These are phyloP conservation scores for Linurgus olivaceus DNA, from an alignment of 2,797 vertebrate species.

Conservation along the genomic window DNA sequence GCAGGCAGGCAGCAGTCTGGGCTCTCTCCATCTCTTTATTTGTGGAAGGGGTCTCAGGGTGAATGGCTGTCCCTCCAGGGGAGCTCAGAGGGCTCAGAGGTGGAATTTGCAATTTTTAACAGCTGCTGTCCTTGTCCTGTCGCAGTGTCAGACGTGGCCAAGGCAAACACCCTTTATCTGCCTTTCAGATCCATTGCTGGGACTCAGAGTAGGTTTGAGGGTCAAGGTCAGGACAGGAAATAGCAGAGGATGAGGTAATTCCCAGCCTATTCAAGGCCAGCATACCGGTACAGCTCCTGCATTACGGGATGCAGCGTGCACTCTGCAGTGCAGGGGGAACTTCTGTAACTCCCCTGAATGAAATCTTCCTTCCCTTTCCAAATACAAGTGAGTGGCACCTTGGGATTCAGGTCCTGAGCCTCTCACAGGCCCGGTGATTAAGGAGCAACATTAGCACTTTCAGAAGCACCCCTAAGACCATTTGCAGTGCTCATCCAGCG, in stretches of 20 bases:
- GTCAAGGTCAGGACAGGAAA: conserved; percentile 66
- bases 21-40: background rate
- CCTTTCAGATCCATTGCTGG: background rate
- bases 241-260: conserved; percentile 64
- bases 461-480: background rate
- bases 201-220: background rate
- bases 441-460: background rate
- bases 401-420: background rate
- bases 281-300: background rate
- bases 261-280: conserved; percentile 15
- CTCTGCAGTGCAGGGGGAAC: background rate
- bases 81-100: background rate
- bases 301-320: background rate
- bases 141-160: background rate
- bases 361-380: background rate
- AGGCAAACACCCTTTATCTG: conserved; percentile 6
- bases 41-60: background rate
- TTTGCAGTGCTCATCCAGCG: background rate
- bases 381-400: background rate
- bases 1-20: background rate
- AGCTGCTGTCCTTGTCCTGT: background rate
- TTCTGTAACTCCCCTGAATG: background rate
- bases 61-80: background rate
- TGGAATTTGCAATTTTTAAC: background rate
- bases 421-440: background rate